Evolutionary conservation across 2,113 vertebrate genomes (phyloP).

Genomic region (Dolichotis patagonum): DNA sequence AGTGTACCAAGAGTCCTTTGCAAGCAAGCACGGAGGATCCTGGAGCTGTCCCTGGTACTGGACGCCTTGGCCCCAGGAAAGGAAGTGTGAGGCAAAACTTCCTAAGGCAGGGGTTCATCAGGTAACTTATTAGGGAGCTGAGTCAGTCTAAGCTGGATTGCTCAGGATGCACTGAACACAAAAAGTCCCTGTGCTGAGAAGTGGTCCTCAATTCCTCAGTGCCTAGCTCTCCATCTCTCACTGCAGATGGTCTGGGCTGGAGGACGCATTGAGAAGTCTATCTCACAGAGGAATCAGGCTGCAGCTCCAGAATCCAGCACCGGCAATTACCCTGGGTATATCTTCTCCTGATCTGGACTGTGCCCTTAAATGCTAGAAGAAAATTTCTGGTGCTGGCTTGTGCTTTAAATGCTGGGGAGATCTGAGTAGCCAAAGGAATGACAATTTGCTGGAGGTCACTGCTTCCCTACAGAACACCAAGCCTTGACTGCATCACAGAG

Average conservation of each 20-base stretch:
- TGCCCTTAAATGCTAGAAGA: not conserved
- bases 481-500: conserved; percentile 38
- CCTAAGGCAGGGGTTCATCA: not conserved
- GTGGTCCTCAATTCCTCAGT: not conserved
- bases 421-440: not conserved
- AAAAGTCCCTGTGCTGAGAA: not conserved
- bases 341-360: not conserved
- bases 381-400: not conserved
- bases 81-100: not conserved
- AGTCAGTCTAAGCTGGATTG: not conserved
- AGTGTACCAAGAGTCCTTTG: not conserved
- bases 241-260: not conserved
- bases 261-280: not conserved
- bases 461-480: not conserved
- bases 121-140: not conserved
- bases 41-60: conserved; percentile 68
- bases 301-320: not conserved
- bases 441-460: not conserved
- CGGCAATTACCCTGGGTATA: not conserved
- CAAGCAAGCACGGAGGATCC: not conserved
- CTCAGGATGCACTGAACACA: not conserved
- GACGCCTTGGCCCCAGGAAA: not conserved
- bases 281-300: not conserved
- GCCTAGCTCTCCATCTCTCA: not conserved
- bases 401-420: not conserved